Evolutionary conservation across 2,888 invertebrate species (phyloP), one percentile per base, ranked within the genome.

Genomic region (Drosophila kanekoi): DNA sequence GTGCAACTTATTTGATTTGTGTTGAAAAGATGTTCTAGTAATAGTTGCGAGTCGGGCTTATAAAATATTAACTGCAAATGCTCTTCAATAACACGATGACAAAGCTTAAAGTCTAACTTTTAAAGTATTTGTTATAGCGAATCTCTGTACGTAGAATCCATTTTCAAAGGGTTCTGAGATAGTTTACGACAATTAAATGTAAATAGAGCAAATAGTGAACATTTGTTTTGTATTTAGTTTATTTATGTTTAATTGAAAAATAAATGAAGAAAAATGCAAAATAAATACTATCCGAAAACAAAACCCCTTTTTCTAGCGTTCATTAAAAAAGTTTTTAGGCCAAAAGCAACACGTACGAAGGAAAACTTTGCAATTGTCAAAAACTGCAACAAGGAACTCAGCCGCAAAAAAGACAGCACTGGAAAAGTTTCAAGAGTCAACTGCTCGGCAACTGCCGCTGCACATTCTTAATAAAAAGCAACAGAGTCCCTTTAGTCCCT

Each of bases 371-470:
- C 87, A 77, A 83, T 88, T 83, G 83, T 83, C 87, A 86, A 83
- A 87, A 88, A 86, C 78, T 86, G 72, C 88, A 88, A 86, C 81
- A 88, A 86, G 72, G 72, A 70, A 75, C 52, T 68, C 72, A 76
- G 78, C 85, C 88, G 60, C 79, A 78, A 62, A 72, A 67, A 61
- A 61, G 54, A 52, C 53, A 49, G 48, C 35, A 49, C 51, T 51
- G 44, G 41, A 56, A 76, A 76, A 76, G 64, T 76, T 75, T 59
- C 28, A 23, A 44, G 51, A 76, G 69, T 69, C 76, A 74, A 73
- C 56, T 74, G 56, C 53, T 61, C 67, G 47, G 57, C 54, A 75
- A 64, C 54, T 76, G 80, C 49, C 67, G 59, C 52, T 57, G 44
- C 60, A 62, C 65, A 64, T 65, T 57, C 68, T 65, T 68, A 68